Evolutionary conservation across 1,140 invertebrate species (phyloP).

Genomic region (Pemphigus obesinymphae): DNA sequence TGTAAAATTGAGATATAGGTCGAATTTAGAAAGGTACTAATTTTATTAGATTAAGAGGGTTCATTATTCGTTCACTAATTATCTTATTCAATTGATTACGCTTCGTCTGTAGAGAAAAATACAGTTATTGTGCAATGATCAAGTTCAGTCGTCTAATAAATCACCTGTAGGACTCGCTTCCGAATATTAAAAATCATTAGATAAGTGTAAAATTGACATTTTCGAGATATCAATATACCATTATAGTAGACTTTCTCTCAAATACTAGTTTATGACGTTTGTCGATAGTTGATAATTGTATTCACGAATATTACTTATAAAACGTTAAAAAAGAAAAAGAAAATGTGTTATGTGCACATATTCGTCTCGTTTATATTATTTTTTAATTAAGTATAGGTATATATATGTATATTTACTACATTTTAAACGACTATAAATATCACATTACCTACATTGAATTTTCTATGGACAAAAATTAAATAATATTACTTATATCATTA

Average conservation of each 20-base stretch:
- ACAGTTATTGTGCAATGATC: background rate
- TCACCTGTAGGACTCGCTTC: constrained; percentile 9
- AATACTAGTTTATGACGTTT: background rate
- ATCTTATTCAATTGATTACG: background rate
- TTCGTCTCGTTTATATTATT: background rate
- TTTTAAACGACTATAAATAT: background rate
- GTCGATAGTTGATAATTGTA: background rate
- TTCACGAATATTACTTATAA: background rate
- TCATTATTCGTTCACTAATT: background rate
- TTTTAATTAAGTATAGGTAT: background rate
- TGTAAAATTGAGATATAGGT: background rate
- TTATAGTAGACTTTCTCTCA: constrained; percentile 2
- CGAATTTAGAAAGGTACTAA: constrained; percentile 23
- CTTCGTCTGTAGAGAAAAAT: constrained; percentile 2
- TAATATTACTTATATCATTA: background rate
- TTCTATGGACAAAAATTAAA: constrained; percentile 10
- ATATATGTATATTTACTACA: constrained; percentile 10
- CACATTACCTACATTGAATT: background rate
- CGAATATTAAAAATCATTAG: background rate
- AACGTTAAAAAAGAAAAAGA: background rate
- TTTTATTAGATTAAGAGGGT: constrained; percentile 20
- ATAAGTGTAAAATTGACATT: constrained; percentile 37
- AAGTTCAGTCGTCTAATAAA: background rate
- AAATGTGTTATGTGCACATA: too few species aligned
- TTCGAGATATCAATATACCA: background rate